phyloP scores from a whole-genome alignment of 2,113 vertebrate genomes.

The Ranitomeya imitator region DNA sequence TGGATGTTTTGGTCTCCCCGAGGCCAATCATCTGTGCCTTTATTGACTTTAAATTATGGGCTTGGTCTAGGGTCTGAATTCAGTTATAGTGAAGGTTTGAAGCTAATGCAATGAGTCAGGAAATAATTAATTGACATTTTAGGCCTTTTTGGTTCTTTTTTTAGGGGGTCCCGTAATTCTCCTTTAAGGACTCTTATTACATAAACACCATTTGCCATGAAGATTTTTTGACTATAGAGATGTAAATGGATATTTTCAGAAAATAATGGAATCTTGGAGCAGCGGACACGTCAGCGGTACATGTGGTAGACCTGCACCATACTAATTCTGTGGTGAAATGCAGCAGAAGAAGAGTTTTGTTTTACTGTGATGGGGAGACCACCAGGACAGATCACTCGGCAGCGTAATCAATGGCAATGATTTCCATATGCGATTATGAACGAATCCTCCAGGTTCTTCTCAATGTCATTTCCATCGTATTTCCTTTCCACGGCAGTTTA shows the following conservation, averaged over 20 bases:
- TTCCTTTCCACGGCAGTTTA: constrained; percentile 22
- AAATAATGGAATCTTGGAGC: constrained; percentile 27
- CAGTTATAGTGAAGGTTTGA: too few species aligned
- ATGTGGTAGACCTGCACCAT: constrained; percentile 42
- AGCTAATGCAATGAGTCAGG: too few species aligned
- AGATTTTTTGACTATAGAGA: background rate
- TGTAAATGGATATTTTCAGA: constrained; percentile 6
- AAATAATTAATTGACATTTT: background rate
- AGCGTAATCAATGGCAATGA: constrained; percentile 54
- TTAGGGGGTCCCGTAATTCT: background rate
- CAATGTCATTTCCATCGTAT: constrained; percentile 1
- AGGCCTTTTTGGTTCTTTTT: background rate
- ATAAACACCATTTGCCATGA: background rate
- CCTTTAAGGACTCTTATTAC: background rate
- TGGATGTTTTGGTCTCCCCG: too few species aligned
- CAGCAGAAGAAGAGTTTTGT: constrained; percentile 30
- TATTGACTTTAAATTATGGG: too few species aligned
- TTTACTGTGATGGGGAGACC: constrained; percentile 34
- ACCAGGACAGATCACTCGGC: constrained; percentile 50
- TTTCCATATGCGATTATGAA: constrained; percentile 52
- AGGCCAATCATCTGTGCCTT: too few species aligned
- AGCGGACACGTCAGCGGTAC: constrained; percentile 8
- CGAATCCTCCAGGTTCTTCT: constrained; percentile 21
- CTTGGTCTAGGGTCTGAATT: too few species aligned
- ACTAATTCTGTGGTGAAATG: constrained; percentile 35